Evolutionary conservation across 2,113 vertebrate species (phyloP), one percentile per base, ranked within the genome.

Genomic region (Lanius collurio): DNA sequence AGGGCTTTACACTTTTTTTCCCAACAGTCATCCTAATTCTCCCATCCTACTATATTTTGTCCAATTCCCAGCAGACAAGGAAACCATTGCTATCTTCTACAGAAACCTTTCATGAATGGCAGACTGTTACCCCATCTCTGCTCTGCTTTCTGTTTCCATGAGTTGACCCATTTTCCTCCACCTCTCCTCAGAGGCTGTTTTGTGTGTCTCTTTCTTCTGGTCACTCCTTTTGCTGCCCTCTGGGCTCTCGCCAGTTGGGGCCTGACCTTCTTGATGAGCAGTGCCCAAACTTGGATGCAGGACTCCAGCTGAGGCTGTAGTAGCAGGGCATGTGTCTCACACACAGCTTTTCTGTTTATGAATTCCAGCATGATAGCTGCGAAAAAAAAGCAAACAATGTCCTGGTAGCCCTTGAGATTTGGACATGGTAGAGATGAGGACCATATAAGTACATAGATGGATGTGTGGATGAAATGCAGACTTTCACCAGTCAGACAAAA

Each of bases 351-450:
- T 89, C 80, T 94, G 79, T 89, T 94, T 94, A 87, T 74, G 77
- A 94, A 96, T 95, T 96, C 87, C 89, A 91, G 46, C 73, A 15
- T 11, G 73, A 92, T 73, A 86, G 83, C 79, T 88, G 88, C 9
- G 62, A 84, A 87, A 83, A 81, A 88, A 92, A 77, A 78, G 55
- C 78, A 93, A 94, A 79, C 70, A 64, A 42, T 46, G 50, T 76
- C 53, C 35, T 87, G 53, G 53, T 75, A 28, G 44, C 68, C 70
- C 83, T 77, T 46, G 63, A 94, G 78, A n/a, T 92, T 86, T 73
- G 55, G 82, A 2, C 50, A 65, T 6, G 6, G 37, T 83, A 83
- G 79, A 90, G 79, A 76, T 26, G 82, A 94, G 67, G 65, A 68
- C 85, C 88, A 62, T 90, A 85, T 93, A 96, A 93, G 95, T 90